Evolutionary conservation across 2,113 vertebrate species (phyloP).

Genomic region (Sinocyclocheilus rhinocerous): DNA sequence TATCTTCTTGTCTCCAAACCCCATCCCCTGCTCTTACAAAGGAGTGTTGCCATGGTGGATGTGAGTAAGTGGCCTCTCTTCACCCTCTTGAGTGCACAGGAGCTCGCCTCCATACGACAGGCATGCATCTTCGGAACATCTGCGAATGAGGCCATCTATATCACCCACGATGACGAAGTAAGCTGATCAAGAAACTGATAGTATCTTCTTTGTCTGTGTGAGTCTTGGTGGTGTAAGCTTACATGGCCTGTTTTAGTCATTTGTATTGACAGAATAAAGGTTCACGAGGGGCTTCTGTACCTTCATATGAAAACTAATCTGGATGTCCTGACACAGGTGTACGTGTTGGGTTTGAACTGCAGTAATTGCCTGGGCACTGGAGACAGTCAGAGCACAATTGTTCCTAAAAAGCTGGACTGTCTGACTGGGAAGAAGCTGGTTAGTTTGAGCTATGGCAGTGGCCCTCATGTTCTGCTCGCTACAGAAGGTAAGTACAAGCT

Average conservation of each 20-base stretch:
- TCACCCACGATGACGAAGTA: constrained; percentile 89
- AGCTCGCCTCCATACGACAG: constrained; percentile 83
- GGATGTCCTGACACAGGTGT: constrained; percentile 77
- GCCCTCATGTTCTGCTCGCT: constrained; percentile 90
- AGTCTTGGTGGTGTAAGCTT: neutral
- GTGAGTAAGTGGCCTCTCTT: constrained; percentile 96
- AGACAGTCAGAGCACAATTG: constrained; percentile 91
- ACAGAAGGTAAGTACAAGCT: constrained; percentile 84
- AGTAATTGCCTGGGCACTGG: constrained; percentile 96
- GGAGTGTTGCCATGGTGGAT: constrained; percentile 84
- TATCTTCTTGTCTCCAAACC: neutral
- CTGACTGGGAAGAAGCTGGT: constrained; percentile 92
- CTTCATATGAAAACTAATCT: neutral
- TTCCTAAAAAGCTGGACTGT: constrained; percentile 91
- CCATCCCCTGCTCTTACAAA: neutral
- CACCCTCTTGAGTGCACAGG: constrained; percentile 86
- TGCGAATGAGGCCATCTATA: constrained; percentile 91
- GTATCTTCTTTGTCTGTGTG: neutral
- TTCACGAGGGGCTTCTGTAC: neutral
- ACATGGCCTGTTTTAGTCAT: neutral
- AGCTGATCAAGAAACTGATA: constrained; percentile 46
- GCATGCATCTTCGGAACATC: constrained; percentile 91
- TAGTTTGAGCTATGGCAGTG: constrained; percentile 93
- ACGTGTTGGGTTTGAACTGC: constrained; percentile 92
- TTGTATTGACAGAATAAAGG: too few relatives aligned